Evolutionary conservation across 2,113 vertebrate species (phyloP).

Genomic region (Microtus richardsoni): DNA sequence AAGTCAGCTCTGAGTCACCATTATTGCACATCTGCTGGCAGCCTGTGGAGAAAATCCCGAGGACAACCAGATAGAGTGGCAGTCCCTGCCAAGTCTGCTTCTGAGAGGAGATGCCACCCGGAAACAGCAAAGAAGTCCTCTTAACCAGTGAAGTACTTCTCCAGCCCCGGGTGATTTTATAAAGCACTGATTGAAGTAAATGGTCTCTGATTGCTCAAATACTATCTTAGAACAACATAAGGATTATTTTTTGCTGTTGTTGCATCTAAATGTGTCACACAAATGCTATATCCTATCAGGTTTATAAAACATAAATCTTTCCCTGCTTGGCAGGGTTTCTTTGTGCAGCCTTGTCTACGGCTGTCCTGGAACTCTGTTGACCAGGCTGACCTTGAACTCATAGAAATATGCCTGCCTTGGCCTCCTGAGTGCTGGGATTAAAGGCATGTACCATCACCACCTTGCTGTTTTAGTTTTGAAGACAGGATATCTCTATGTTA

Average conservation of each 20-base stretch:
- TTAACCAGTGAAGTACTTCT: neutral
- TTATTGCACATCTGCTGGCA: neutral
- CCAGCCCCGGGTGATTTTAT: neutral
- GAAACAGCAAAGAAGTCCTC: neutral
- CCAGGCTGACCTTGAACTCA: neutral
- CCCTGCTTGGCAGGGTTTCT: neutral
- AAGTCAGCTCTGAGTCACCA: neutral
- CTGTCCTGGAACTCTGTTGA: neutral
- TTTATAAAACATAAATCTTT: neutral
- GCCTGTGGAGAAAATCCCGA: neutral
- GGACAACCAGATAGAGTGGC: no score
- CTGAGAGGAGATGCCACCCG: no score
- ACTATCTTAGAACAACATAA: neutral
- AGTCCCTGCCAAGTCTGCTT: no score
- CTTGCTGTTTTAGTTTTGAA: neutral
- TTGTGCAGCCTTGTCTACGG: neutral
- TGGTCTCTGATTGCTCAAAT: neutral
- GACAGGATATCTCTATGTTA: neutral
- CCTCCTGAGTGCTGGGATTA: neutral
- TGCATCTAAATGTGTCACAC: neutral
- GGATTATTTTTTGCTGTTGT: neutral
- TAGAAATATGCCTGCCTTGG: neutral
- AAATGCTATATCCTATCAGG: neutral
- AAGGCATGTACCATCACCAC: neutral
- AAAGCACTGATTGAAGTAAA: neutral